A percentile compares a stretch with the other conserved stretches of the same genome.
phyloP scores from a whole-genome alignment of 2,113 vertebrate species.

The Paraplagusia blochii region DNA sequence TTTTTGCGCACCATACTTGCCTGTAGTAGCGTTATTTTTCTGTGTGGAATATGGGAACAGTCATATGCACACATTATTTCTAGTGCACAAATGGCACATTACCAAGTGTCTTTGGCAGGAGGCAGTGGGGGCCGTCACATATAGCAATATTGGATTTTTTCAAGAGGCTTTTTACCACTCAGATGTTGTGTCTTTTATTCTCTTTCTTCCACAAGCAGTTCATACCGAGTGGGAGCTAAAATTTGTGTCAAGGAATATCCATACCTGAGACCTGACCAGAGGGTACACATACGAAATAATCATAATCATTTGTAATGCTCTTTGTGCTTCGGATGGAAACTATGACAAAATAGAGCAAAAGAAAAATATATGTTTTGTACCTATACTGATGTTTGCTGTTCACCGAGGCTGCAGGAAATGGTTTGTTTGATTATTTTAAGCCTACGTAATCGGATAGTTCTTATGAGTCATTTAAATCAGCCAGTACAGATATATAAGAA shows the following conservation, averaged over 20 bases:
- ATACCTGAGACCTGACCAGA: not conserved
- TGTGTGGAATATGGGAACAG: conserved; percentile 11
- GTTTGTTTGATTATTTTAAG: too few species aligned
- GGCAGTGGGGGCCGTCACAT: conserved; percentile 30
- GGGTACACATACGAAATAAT: too few species aligned
- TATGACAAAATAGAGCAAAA: too few species aligned
- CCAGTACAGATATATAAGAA: too few species aligned
- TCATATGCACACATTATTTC: conserved; percentile 27
- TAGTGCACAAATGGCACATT: conserved; percentile 22
- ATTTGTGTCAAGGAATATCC: conserved; percentile 3
- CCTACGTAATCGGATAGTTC: too few species aligned
- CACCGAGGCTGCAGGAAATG: too few species aligned
- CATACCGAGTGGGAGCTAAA: not conserved
- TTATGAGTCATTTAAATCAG: too few species aligned
- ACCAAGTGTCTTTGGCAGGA: conserved; percentile 41
- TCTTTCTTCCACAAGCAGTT: not conserved
- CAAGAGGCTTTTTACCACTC: conserved; percentile 24
- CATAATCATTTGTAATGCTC: too few species aligned
- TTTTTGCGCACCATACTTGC: not conserved
- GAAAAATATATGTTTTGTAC: too few species aligned
- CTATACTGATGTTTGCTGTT: too few species aligned
- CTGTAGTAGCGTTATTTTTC: conserved; percentile 20
- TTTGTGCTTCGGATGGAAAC: too few species aligned
- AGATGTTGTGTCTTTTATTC: conserved; percentile 10
- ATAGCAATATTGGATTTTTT: conserved; percentile 11